Conservation (phyloP, 2,888 invertebrate species). For the Choreutis nemorana region DNA sequence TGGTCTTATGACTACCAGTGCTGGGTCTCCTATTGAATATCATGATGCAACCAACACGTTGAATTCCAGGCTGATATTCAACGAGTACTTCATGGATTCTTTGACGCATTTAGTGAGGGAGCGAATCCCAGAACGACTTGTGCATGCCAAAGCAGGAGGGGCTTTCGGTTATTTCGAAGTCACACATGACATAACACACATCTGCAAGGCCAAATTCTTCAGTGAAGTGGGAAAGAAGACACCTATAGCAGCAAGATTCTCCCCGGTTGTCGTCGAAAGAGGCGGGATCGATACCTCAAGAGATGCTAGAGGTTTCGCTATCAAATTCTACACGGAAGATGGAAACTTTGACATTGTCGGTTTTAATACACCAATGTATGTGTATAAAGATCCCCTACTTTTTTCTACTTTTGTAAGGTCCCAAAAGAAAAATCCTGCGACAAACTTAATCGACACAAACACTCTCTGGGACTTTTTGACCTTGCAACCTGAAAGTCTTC, state of each 20-base stretch:
- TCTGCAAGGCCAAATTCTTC: slow-evolving; percentile 79
- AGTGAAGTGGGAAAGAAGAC: slow-evolving; percentile 77
- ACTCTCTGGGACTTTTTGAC: slow-evolving; percentile 94
- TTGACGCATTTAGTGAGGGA: slow-evolving; percentile 84
- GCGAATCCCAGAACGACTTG: slow-evolving; percentile 90
- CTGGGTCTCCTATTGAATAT: slow-evolving; percentile 79
- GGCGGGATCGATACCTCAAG: slow-evolving; percentile 87
- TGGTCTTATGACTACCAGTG: slow-evolving; percentile 73
- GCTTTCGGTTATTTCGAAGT: slow-evolving; percentile 87
- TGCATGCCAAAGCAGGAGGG: slow-evolving; percentile 92
- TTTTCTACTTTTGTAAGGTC: slow-evolving; percentile 93
- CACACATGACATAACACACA: slow-evolving; percentile 80
- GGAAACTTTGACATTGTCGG: slow-evolving; percentile 92
- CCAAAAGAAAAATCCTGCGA: slow-evolving; percentile 90
- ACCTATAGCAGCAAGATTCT: slow-evolving; percentile 78
- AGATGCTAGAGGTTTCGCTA: slow-evolving; percentile 87
- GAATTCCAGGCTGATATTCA: slow-evolving; percentile 81
- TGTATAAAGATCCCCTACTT: slow-evolving; percentile 83
- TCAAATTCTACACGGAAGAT: slow-evolving; percentile 91
- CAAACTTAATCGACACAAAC: slow-evolving; percentile 84
- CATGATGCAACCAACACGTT: slow-evolving; percentile 76
- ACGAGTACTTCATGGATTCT: slow-evolving; percentile 77
- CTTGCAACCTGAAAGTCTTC: slow-evolving; percentile 82
- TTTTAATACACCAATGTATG: slow-evolving; percentile 88
- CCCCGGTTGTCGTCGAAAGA: slow-evolving; percentile 81